Evolutionary conservation across 2,888 invertebrate genomes (phyloP), one percentile per base, ranked within the genome.

Genomic region (Agrotis ipsilon): DNA sequence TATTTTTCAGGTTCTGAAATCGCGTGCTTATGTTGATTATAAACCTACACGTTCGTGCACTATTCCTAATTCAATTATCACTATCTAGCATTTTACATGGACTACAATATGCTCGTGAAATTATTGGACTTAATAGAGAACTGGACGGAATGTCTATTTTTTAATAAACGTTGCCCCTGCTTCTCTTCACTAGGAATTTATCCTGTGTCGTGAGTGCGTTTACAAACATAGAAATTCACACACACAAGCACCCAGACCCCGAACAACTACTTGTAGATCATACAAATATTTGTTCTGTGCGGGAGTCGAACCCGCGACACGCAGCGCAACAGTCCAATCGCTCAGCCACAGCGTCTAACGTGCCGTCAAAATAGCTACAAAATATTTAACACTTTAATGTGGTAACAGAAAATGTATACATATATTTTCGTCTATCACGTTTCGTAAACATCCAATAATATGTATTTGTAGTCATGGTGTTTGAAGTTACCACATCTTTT

Each of bases 51-150:
- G 54, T 73, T 63, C 11, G 63, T 73, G n/a, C 24, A 16, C 72
- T 19, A 24, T 70, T 52, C 52, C 14, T 70, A 72, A 52, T 72
- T 70, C 1, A 70, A 72, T 51, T 59, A 72, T 59, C 45, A 45
- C 43, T 69, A 58, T 59, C 69, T 14, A 13, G 60, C 72, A 51
- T 45, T 71, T 45, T 43, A 9, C 24, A 46, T 27, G 19, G 6
- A 7, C 7, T 27, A 19, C 19, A 46, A 6, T 11, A 24, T 4
- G 6, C 14, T 6, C 21, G 32, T 73, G 39, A 46, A 73, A 39
- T 45, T n/a, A 45, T 45, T 1, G 5, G n/a, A 45, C n/a, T 32
- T n/a, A 16, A 71, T 70, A 70, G 18, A 14, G 14, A 27, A 14
- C 16, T 62, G n/a, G n/a, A 39, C 21, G 3, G 6, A 18, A 11